These are phyloP conservation scores for Premnoplex brunnescens DNA, from an alignment of 2,797 vertebrate species.

Conservation along the genomic window DNA sequence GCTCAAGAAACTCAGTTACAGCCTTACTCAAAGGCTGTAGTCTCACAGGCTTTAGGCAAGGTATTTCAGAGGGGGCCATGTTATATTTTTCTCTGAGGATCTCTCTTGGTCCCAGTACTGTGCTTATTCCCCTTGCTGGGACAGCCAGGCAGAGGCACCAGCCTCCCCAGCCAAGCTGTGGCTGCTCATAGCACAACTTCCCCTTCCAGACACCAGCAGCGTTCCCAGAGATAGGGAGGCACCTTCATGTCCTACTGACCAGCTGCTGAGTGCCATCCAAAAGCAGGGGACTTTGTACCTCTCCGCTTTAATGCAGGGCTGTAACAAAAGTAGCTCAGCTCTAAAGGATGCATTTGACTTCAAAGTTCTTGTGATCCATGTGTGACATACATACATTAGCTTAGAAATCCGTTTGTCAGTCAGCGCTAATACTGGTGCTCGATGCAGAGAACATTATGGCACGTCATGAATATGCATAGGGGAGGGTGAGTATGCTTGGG, in stretches of 20 bases:
- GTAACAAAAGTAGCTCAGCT: background rate
- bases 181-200: background rate
- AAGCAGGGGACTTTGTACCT: background rate
- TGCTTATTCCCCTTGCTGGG: background rate
- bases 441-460: slow-evolving; percentile 17
- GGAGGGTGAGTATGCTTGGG: background rate
- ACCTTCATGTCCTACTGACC: background rate
- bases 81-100: background rate
- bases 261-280: background rate
- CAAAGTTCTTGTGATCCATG: slow-evolving; percentile 31
- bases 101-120: background rate
- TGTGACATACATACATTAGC: background rate
- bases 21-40: background rate
- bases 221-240: background rate
- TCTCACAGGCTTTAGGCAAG: background rate
- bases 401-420: slow-evolving; percentile 49
- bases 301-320: background rate
- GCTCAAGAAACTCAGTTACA: background rate
- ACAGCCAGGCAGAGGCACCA: background rate
- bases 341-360: background rate
- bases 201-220: background rate
- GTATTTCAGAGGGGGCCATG: background rate
- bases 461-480: background rate
- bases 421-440: slow-evolving; percentile 22
- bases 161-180: rapidly evolving